Base-by-base conservation (phyloP, 2,113 vertebrate genomes). In the Brienomyrus longianalis region DNA sequence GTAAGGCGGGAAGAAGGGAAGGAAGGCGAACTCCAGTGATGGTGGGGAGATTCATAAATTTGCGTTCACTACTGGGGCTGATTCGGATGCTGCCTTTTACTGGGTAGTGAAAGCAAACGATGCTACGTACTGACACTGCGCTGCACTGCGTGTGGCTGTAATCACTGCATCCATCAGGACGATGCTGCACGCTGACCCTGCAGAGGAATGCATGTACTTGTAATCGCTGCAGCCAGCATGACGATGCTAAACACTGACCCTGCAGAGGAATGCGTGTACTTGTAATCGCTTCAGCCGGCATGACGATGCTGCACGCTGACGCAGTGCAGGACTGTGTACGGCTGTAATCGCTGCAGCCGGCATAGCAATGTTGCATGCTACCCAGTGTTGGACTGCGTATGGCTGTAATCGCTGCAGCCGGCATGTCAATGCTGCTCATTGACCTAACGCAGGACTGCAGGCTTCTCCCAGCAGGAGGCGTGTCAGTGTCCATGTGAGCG, bases 401-500 rank as follows among this genome's bases (percentile, higher is more conserved):
- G 3, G n/a, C n/a, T 27, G 23, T 11, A 27, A 27, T n/a, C 7
- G 2, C 59, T 62, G 59, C 23, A 62, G 21, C 59, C 23, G 10
- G 23, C 6, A n/a, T 59, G 21, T 8, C 21, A 2, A 59, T 9
- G 56, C 56, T n/a, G 56, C 56, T 9, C 8, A 9, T 3, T 66
- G 62, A 3, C 62, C 62, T 10, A 27, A 3, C 94, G 95, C 93
- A 92, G 93, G 94, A 94, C 93, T 95, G 94, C 94, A 93, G 94
- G 93, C 94, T 94, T 93, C 86, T 89, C 92, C 90, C 52, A 90
- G 31, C 91, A 92, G 93, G 92, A 93, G 94, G 93, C 93, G 94
- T 95, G 94, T 95, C 94, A 95, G 94, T 89, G 94, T 93, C 93
- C 96, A 92, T 95, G 95, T 96, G 95, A 96, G 95, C 92, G 92